Evolutionary conservation across 2,888 invertebrate species (phyloP).

Genomic region (Aproaerema taeniolella): DNA sequence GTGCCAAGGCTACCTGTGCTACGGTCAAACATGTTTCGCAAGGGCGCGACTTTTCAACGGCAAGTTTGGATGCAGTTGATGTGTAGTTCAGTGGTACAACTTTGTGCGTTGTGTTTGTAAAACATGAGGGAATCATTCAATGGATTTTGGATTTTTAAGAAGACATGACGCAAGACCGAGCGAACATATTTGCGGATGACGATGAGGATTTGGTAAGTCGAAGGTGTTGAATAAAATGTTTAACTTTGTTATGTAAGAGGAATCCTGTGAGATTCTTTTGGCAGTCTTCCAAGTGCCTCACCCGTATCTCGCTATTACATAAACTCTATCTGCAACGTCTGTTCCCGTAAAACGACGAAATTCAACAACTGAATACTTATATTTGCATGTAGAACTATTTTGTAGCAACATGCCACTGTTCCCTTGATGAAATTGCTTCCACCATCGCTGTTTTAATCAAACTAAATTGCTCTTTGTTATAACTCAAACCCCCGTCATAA

Average conservation of each 20-base stretch:
- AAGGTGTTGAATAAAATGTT: background rate
- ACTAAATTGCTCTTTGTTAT: too few species aligned
- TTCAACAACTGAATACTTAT: too few species aligned
- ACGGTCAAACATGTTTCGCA: conserved; percentile 11
- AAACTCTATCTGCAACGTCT: conserved; percentile 36
- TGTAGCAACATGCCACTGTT: too few species aligned
- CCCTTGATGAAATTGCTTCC: too few species aligned
- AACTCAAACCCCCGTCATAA: too few species aligned
- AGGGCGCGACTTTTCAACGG: conserved; percentile 9
- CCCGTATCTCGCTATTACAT: conserved; percentile 31
- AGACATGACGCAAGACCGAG: conserved; percentile 65
- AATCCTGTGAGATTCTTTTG: conserved; percentile 25
- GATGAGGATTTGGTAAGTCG: conserved; percentile 66
- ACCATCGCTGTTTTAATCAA: too few species aligned
- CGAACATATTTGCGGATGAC: conserved; percentile 64
- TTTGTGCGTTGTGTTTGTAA: conserved; percentile 51
- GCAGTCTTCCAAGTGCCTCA: conserved; percentile 37
- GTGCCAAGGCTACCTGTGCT: conserved; percentile 6
- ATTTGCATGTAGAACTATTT: too few species aligned
- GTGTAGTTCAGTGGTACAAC: conserved; percentile 49
- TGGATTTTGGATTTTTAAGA: conserved; percentile 38
- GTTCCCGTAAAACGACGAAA: too few species aligned
- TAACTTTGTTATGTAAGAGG: conserved; percentile 11
- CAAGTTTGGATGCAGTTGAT: conserved; percentile 63
- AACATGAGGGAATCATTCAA: conserved; percentile 51